A percentile compares a stretch with the other conserved stretches of the same genome.
phyloP scores from a whole-genome alignment of 2,113 vertebrate genomes.

The Mola mola region DNA sequence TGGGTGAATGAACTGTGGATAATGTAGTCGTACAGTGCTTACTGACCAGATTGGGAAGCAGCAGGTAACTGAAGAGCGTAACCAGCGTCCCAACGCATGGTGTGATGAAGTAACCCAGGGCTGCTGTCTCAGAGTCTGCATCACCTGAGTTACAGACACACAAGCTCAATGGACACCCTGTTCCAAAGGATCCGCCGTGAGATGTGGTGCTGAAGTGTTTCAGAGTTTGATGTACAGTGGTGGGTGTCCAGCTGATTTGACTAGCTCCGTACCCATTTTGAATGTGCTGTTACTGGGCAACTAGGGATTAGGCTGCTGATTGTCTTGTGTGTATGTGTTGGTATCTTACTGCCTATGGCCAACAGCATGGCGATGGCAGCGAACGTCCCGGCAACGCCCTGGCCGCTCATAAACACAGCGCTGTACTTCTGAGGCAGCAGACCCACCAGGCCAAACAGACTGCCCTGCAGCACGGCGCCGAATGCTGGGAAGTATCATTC shows the following conservation, averaged over 20 bases:
- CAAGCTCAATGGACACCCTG: background rate
- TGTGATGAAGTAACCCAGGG: conserved; percentile 89
- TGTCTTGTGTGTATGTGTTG: conserved; percentile 9
- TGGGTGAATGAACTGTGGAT: too few species aligned
- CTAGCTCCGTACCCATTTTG: background rate
- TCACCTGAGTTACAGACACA: conserved; percentile 75
- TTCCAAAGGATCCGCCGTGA: too few species aligned
- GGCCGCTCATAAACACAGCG: conserved; percentile 88
- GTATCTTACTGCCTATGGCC: conserved; percentile 86
- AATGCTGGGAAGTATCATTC: conserved; percentile 84
- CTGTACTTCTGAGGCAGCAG: conserved; percentile 87
- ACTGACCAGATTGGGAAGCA: conserved; percentile 84
- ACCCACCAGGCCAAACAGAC: conserved; percentile 87
- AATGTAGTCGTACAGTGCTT: too few species aligned
- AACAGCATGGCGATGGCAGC: conserved; percentile 88
- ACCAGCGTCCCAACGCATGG: conserved; percentile 86
- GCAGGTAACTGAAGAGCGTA: conserved; percentile 85
- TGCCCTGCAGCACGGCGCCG: conserved; percentile 87
- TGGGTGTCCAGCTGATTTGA: conserved; percentile 14
- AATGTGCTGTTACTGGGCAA: conserved; percentile 54
- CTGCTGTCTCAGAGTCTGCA: conserved; percentile 72
- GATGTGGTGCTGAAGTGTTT: background rate
- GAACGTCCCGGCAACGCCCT: conserved; percentile 89
- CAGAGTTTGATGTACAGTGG: background rate
- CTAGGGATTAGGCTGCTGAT: background rate